These are phyloP conservation scores for Diorhabda sublineata DNA, from an alignment of 1,140 invertebrate genomes.

Conservation along the genomic window DNA sequence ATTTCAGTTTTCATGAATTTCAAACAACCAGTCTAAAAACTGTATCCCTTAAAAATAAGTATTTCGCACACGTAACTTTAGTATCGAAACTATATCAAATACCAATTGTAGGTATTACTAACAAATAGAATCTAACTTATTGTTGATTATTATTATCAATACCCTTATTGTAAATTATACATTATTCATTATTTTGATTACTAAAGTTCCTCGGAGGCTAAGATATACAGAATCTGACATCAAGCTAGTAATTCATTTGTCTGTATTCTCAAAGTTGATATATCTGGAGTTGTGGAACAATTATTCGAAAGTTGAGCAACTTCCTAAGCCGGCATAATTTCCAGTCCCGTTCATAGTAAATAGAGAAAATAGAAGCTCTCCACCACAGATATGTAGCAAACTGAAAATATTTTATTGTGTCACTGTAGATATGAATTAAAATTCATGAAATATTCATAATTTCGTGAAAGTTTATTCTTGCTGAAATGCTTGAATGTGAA, in stretches of 20 bases:
- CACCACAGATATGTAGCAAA: conserved; percentile 6
- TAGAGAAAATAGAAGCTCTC: conserved; percentile 7
- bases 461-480: too few species aligned
- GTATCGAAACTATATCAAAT: too few species aligned
- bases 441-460: conserved; percentile 12
- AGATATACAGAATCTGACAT: background rate
- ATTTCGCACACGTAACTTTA: too few species aligned
- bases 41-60: too few species aligned
- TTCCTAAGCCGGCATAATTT: conserved; percentile 2
- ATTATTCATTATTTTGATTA: too few species aligned
- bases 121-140: too few species aligned
- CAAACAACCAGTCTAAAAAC: too few species aligned
- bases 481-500: too few species aligned
- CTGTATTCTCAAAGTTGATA: conserved; percentile 7
- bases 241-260: background rate
- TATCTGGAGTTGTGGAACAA: conserved; percentile 8
- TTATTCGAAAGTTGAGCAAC: conserved; percentile 6
- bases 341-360: conserved; percentile 9
- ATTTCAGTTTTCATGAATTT: too few species aligned
- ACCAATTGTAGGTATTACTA: too few species aligned
- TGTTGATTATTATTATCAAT: too few species aligned
- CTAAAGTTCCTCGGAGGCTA: background rate
- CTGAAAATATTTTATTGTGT: conserved; percentile 6
- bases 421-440: conserved; percentile 4
- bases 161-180: too few species aligned